phyloP scores from a whole-genome alignment of 2,113 vertebrate genomes.

The Otocyon megalotis region DNA sequence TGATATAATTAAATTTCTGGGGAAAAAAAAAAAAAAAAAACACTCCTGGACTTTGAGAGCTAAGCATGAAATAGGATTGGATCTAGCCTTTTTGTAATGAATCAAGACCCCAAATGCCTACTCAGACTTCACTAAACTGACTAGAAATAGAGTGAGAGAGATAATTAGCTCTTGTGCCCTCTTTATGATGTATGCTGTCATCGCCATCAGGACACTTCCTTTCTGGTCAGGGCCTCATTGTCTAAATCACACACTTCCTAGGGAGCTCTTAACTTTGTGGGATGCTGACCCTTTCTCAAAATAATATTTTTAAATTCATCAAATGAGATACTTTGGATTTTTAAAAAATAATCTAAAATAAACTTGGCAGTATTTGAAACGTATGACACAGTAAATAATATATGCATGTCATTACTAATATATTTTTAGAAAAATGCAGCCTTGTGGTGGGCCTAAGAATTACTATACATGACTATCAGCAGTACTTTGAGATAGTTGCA shows the following conservation, averaged over 20 bases:
- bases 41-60: background rate
- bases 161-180: background rate
- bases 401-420: background rate
- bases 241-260: background rate
- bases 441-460: background rate
- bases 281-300: background rate
- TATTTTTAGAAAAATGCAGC: background rate
- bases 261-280: background rate
- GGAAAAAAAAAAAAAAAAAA: background rate
- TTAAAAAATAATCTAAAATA: background rate
- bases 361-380: background rate
- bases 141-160: background rate
- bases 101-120: background rate
- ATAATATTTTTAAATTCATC: background rate
- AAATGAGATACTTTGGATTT: background rate
- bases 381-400: background rate
- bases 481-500: background rate
- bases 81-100: background rate
- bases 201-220: fast-evolving
- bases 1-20: background rate
- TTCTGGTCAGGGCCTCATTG: too few relatives aligned
- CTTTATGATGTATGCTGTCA: background rate
- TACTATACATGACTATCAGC: background rate
- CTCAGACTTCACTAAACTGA: background rate
- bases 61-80: background rate